Conservation (phyloP, 2,888 invertebrate genomes). For the Tinea pellionella region DNA sequence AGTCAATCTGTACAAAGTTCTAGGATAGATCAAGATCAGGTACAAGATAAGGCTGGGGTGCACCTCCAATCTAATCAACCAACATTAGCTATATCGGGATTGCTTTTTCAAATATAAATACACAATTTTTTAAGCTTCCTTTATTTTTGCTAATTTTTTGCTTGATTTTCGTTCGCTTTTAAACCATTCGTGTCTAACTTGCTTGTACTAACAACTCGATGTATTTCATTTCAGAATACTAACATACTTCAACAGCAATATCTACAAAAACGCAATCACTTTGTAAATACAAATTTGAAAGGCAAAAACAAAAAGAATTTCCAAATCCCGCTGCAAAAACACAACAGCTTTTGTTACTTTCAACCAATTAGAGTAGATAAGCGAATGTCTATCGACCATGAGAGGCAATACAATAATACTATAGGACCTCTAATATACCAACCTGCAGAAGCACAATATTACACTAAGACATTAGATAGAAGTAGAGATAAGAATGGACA, state of each 20-base stretch:
- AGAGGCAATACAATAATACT: slow-evolving; percentile 54
- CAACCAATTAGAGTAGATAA: slow-evolving; percentile 74
- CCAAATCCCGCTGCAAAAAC: slow-evolving; percentile 73
- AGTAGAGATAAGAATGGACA: slow-evolving; percentile 57
- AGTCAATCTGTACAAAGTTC: slow-evolving; percentile 53
- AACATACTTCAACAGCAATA: slow-evolving; percentile 69
- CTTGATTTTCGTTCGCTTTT: neutral
- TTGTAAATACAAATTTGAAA: slow-evolving; percentile 61
- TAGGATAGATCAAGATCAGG: neutral
- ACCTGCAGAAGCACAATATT: slow-evolving; percentile 50
- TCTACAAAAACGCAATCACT: slow-evolving; percentile 68
- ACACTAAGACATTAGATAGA: slow-evolving; percentile 61
- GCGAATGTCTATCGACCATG: slow-evolving; percentile 59
- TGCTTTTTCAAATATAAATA: neutral
- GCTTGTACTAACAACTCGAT: slow-evolving; percentile 22
- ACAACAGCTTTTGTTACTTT: slow-evolving; percentile 75
- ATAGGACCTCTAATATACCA: slow-evolving; percentile 61
- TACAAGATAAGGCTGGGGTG: neutral
- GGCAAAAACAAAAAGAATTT: slow-evolving; percentile 72
- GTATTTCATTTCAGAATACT: slow-evolving; percentile 66
- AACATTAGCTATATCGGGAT: neutral
- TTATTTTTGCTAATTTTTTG: neutral
- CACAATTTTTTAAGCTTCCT: neutral
- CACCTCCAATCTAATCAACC: neutral
- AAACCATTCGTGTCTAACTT: neutral